Evolutionary conservation across 53 echinoderm and acorn worm species (phyloP), one percentile per base, ranked within the genome.

Genomic region (Luidia sarsii): DNA sequence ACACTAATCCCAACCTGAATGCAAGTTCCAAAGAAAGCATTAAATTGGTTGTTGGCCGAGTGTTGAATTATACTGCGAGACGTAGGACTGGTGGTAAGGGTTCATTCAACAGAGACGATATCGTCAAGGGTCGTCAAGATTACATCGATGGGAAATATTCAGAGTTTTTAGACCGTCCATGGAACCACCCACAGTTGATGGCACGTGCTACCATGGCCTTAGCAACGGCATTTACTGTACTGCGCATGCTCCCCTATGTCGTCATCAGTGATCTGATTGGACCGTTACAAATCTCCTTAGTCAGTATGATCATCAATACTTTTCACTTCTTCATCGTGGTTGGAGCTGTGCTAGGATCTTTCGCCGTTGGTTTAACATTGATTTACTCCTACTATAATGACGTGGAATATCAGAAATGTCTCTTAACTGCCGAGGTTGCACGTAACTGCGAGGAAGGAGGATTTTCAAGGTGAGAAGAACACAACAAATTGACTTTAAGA

Each of bases 181-280:
- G 94, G 90, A 75, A 83, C 48, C 83, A 89, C 32, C 87, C 95
- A 2, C 73, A 81, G 29, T 59, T 95, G 48, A 87, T 95, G 43
- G 84, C 84, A 6, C 87, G 90, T 2, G 86, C 67, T 39, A 56
- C 90, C n/a, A 82, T 95, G 52, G 82, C 89, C 31, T 28, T 95
- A 24, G 90, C 84, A 9, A 72, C 85, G 14, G 85, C 90, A 1
- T 80, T 95, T 35, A 68, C 87, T 29, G 87, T 95, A 59, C 70
- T 90, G 22, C 67, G 87, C 22, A 81, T 92, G 34, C 66, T 90
- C 36, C 87, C 92, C 7, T 92, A 83, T 45, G 75, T 92, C 60
- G 89, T 95, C 16, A 86, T 91, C 36, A 90, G 83, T 56, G 97
- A 97, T 35, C 71, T 83, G 48, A 87, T 97, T 50, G 97, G 97